Conservation (phyloP, 2,113 vertebrate species). For the Panurus biarmicus region DNA sequence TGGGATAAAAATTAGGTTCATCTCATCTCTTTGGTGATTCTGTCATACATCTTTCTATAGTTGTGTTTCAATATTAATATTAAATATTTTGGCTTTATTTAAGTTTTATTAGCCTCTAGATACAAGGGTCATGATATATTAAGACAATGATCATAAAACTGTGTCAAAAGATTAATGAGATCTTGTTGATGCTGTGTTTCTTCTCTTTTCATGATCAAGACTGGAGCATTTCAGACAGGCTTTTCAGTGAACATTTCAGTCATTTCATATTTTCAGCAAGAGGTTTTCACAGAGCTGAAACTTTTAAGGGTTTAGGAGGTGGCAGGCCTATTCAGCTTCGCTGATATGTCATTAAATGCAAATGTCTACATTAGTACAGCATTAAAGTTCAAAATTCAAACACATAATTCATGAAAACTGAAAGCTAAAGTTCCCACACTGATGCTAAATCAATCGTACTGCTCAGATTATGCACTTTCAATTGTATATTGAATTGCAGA, state of each 20-base stretch:
- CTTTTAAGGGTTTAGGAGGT: neutral
- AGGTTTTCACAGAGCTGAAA: neutral
- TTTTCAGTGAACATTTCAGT: no score
- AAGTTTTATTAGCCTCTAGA: neutral
- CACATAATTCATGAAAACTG: neutral
- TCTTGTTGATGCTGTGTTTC: neutral
- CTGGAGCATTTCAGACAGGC: neutral
- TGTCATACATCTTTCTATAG: neutral
- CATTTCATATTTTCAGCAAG: neutral
- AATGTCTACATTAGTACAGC: neutral
- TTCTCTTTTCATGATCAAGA: constrained; percentile 5
- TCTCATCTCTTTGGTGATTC: constrained; percentile 5
- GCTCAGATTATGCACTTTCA: neutral
- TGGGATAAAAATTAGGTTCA: constrained; percentile 1
- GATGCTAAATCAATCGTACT: constrained; percentile 2
- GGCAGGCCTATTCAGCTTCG: neutral
- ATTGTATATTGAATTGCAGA: neutral
- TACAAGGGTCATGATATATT: neutral
- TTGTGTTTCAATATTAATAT: constrained; percentile 24
- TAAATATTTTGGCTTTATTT: constrained; percentile 50
- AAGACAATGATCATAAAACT: neutral
- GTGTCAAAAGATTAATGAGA: neutral
- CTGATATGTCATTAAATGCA: neutral
- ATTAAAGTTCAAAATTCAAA: constrained; percentile 28
- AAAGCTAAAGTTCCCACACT: neutral